Conservation (phyloP, 1,140 invertebrate genomes). For the Panonychus citri region DNA sequence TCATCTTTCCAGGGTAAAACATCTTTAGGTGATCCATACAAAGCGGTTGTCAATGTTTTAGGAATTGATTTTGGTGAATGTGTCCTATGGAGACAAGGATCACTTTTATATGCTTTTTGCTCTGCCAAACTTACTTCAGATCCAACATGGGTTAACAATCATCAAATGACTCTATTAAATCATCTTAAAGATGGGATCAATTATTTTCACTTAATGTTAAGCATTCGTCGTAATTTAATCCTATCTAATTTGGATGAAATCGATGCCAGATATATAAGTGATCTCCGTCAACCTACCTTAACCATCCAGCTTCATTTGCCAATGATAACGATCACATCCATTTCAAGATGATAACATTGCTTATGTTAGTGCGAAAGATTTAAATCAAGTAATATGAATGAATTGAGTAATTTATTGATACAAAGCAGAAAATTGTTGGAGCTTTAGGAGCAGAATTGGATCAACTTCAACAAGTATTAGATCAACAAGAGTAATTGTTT, state of each 20-base stretch:
- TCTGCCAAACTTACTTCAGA: neutral
- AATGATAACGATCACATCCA: neutral
- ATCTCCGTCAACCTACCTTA: too few species aligned
- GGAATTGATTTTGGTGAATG: slow-evolving; percentile 5
- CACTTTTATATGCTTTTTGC: slow-evolving; percentile 5
- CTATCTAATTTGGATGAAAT: neutral
- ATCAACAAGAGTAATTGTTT: neutral
- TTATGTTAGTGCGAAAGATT: neutral
- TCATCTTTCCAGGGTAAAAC: neutral
- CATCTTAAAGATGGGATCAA: neutral
- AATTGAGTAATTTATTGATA: neutral
- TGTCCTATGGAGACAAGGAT: slow-evolving; percentile 2
- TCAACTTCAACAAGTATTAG: neutral
- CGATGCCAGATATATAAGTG: too few species aligned
- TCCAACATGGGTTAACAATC: neutral
- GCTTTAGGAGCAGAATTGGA: neutral
- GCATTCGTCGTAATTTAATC: neutral
- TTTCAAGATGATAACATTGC: neutral
- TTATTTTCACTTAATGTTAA: neutral
- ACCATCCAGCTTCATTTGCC: neutral
- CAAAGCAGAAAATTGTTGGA: neutral
- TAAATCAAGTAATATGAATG: neutral
- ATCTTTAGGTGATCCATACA: neutral
- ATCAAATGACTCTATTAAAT: neutral
- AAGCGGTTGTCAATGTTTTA: neutral